Evolutionary conservation across 2,888 invertebrate genomes (phyloP).

Genomic region (Dendrolimus pini): DNA sequence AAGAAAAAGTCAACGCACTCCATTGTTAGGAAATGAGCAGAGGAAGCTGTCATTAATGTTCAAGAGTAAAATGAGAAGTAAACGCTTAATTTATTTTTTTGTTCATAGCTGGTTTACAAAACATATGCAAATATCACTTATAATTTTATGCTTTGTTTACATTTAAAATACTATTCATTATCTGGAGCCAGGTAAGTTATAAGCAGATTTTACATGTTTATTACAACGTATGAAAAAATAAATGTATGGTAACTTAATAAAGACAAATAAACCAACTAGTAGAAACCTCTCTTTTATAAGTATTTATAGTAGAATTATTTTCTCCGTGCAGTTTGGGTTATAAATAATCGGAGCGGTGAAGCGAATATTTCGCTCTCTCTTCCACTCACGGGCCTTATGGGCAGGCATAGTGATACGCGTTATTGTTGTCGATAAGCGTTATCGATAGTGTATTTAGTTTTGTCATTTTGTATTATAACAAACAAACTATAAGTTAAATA

Average conservation of each 20-base stretch:
- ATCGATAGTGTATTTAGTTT: too few species aligned
- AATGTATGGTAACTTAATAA: too few species aligned
- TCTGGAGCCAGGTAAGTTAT: background rate
- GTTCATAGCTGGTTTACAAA: background rate
- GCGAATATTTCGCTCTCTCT: too few species aligned
- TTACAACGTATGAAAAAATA: background rate
- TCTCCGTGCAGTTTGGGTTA: too few species aligned
- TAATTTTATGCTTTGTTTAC: background rate
- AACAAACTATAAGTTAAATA: too few species aligned
- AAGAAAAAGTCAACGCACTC: constrained; percentile 39
- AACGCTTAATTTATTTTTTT: constrained; percentile 4
- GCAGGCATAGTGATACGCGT: too few species aligned
- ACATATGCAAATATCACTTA: too few species aligned
- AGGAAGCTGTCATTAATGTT: constrained; percentile 23
- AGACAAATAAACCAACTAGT: background rate
- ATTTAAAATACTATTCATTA: background rate
- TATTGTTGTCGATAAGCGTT: too few species aligned
- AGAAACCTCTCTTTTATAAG: background rate
- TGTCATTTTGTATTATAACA: too few species aligned
- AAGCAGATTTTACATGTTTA: background rate
- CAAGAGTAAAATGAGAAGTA: constrained; percentile 28
- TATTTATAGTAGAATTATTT: background rate
- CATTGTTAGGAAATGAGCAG: constrained; percentile 28
- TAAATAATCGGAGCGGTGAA: too few species aligned
- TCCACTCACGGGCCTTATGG: too few species aligned